Evolutionary conservation across 2,113 vertebrate species (phyloP).

Genomic region (Corythoichthys intestinalis): DNA sequence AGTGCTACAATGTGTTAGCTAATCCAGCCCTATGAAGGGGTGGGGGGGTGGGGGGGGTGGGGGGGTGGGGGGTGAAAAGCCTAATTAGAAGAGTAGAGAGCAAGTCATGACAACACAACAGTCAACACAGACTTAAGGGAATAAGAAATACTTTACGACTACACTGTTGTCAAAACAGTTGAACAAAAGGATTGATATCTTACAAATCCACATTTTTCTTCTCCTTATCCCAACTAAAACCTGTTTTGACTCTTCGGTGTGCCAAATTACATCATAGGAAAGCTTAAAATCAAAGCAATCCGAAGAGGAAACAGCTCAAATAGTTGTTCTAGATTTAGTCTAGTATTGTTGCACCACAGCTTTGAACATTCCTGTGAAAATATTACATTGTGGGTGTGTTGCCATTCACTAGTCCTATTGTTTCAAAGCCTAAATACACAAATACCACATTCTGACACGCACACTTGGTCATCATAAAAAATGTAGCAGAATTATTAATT

Average conservation of each 20-base stretch:
- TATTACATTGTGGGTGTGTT: conserved; percentile 12
- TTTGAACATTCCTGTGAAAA: conserved; percentile 22
- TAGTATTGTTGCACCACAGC: conserved; percentile 9
- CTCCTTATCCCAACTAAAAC: neutral
- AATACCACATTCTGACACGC: neutral
- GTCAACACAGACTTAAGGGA: neutral
- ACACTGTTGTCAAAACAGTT: conserved; percentile 7
- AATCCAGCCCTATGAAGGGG: neutral
- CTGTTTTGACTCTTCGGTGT: conserved; percentile 3
- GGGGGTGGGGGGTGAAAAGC: neutral
- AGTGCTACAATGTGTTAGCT: neutral
- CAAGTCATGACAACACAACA: neutral
- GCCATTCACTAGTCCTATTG: neutral
- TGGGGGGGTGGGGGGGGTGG: too few species aligned
- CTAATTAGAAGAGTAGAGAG: neutral
- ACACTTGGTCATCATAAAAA: conserved; percentile 15
- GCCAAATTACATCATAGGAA: conserved; percentile 12
- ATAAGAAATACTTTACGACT: neutral
- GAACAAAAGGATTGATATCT: conserved; percentile 6
- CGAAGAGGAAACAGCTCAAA: conserved; percentile 8
- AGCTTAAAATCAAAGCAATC: conserved; percentile 14
- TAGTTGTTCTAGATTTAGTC: conserved; percentile 7
- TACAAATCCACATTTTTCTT: neutral
- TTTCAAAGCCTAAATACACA: conserved; percentile 11
- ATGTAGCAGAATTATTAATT: neutral